phyloP scores from a whole-genome alignment of 1,140 invertebrate genomes.

The Drosophila takahashii region DNA sequence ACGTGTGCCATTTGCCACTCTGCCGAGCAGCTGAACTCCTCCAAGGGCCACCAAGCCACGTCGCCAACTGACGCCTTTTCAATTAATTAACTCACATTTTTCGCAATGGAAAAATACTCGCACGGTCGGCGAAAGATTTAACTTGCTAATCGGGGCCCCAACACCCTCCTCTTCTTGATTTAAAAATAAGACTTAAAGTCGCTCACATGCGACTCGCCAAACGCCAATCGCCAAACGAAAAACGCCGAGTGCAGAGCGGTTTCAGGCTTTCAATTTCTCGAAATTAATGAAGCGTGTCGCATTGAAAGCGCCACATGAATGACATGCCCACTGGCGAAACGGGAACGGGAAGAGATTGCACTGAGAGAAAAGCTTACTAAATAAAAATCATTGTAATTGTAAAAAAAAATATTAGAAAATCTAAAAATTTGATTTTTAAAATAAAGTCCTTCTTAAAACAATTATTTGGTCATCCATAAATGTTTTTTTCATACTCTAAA shows the following conservation, averaged over 20 bases:
- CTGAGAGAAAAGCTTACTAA: conserved; percentile 2
- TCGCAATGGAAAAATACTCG: conserved; percentile 63
- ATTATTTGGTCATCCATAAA: no score
- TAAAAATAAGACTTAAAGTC: conserved; percentile 63
- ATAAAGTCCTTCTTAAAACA: no score
- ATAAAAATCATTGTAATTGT: no score
- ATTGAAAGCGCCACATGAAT: conserved; percentile 57
- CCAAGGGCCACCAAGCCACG: background rate
- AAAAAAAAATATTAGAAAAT: no score
- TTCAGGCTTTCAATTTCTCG: conserved; percentile 61
- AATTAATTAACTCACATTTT: conserved; percentile 73
- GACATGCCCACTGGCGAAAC: conserved; percentile 26
- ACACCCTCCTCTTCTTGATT: conserved; percentile 15
- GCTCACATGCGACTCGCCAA: conserved; percentile 34
- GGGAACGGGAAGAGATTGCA: conserved; percentile 12
- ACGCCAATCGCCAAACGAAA: conserved; percentile 3
- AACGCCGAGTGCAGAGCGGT: conserved; percentile 33
- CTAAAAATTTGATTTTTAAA: no score
- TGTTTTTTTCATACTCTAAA: no score
- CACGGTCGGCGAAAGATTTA: conserved; percentile 54
- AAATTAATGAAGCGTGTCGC: conserved; percentile 77
- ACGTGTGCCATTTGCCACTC: conserved; percentile 53
- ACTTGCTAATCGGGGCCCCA: conserved; percentile 65
- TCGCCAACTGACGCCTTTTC: conserved; percentile 50
- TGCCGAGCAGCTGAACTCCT: conserved; percentile 10